These are phyloP conservation scores for Mongoloraphidia duomilia DNA, from an alignment of 2,888 invertebrate species.

Conservation along the genomic window DNA sequence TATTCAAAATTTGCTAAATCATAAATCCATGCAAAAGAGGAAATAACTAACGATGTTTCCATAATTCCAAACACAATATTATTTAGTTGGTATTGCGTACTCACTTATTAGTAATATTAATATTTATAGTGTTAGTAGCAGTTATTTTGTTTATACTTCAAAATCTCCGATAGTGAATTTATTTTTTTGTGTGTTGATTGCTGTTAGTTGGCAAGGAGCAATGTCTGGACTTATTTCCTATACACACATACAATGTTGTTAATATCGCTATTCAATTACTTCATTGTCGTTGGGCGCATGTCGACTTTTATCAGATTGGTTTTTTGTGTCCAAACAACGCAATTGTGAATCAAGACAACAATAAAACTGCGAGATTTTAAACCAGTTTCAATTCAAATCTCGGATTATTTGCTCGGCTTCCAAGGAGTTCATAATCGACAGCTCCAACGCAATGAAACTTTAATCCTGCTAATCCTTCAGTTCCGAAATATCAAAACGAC, in stretches of 20 bases:
- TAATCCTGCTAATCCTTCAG: no score
- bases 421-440: no score
- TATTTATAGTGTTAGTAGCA: background rate
- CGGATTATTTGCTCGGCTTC: no score
- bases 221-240: constrained; percentile 16
- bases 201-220: constrained; percentile 28
- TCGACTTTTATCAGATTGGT: background rate
- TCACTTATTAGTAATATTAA: background rate
- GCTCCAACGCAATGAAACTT: no score
- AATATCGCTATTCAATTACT: background rate
- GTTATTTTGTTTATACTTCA: constrained; percentile 57
- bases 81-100: no score
- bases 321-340: background rate
- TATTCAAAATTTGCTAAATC: no score
- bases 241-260: background rate
- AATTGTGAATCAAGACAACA: background rate
- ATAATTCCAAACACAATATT: no score
- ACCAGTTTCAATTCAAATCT: no score
- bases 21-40: no score
- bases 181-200: constrained; percentile 31
- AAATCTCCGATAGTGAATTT: constrained; percentile 64
- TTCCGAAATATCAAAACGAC: no score
- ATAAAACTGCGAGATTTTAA: no score
- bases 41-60: no score
- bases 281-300: background rate